phyloP scores from a whole-genome alignment of 2,888 invertebrate species.

The Anaspis maculata region DNA sequence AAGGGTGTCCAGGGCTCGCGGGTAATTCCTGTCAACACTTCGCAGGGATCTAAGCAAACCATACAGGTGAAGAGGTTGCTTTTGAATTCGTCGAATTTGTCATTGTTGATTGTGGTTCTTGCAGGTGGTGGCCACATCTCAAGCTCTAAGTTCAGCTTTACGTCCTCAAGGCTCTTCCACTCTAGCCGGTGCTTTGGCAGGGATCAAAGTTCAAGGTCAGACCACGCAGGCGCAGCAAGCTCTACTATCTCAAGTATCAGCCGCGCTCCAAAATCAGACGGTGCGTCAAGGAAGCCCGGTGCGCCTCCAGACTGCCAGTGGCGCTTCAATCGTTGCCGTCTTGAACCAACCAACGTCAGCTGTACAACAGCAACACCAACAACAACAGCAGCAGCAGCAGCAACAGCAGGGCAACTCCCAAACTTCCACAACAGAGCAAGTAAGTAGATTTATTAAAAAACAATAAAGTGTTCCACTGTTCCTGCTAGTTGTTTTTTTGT shows the following conservation, averaged over 20 bases:
- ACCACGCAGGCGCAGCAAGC: conserved; percentile 45
- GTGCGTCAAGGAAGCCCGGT: conserved; percentile 52
- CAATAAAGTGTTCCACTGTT: too few relatives aligned
- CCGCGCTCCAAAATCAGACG: conserved; percentile 46
- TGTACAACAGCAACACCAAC: conserved; percentile 25
- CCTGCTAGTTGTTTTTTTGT: conserved; percentile 1
- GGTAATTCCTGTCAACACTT: conserved; percentile 56
- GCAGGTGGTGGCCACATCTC: conserved; percentile 52
- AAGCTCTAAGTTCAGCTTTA: conserved; percentile 44
- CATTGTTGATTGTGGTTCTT: conserved; percentile 19
- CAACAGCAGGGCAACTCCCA: conserved; percentile 21
- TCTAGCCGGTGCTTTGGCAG: conserved; percentile 41
- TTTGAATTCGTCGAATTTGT: too few relatives aligned
- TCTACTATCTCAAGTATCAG: conserved; percentile 48
- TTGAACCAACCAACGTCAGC: conserved; percentile 42
- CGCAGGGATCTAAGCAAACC: conserved; percentile 50
- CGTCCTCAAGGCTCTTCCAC: conserved; percentile 43
- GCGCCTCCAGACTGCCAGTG: conserved; percentile 43
- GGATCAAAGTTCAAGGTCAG: conserved; percentile 44
- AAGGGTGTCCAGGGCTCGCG: conserved; percentile 55
- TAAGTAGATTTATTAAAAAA: conserved; percentile 37
- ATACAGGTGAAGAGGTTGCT: conserved; percentile 54
- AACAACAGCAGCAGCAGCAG: conserved; percentile 20
- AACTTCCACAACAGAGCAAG: conserved; percentile 31
- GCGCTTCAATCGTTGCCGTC: conserved; percentile 50